Percentiles rank a stretch among this genome's conserved stretches.
phyloP scores from a whole-genome alignment of 2,888 invertebrate species.

The Chaetoderma sp. region DNA sequence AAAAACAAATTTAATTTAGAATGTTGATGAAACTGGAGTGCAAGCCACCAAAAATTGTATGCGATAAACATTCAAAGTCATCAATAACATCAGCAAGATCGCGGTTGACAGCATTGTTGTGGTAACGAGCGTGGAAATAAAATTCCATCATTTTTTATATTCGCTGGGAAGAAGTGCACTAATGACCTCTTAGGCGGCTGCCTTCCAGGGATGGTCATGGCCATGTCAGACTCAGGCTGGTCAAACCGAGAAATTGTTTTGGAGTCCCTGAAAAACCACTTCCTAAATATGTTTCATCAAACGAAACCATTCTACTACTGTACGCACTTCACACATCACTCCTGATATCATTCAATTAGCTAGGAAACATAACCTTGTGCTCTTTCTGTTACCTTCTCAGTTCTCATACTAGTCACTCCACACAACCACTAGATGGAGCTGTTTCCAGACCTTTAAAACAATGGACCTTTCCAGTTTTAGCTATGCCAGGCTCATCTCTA shows the following conservation, averaged over 20 bases:
- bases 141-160: too few species aligned
- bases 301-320: conserved; percentile 7
- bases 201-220: conserved; percentile 4
- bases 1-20: conserved; percentile 22
- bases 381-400: conserved; percentile 30
- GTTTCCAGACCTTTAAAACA: conserved; percentile 27
- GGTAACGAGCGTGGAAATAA: conserved; percentile 8
- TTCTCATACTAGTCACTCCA: too few species aligned
- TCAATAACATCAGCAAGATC: too few species aligned
- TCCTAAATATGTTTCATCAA: too few species aligned
- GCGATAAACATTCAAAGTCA: too few species aligned
- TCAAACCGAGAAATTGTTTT: conserved; percentile 18
- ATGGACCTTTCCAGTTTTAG: too few species aligned
- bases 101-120: too few species aligned
- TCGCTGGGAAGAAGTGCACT: too few species aligned
- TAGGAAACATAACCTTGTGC: neutral
- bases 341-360: conserved; percentile 19
- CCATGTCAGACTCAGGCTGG: conserved; percentile 18
- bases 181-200: too few species aligned
- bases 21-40: conserved; percentile 24
- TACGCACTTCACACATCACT: conserved; percentile 22
- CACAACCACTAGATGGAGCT: conserved; percentile 26
- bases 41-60: conserved; percentile 26
- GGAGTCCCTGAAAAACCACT: conserved; percentile 6
- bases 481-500: too few species aligned